Conservation (phyloP, 2,797 vertebrate genomes). For the Eupleurogrammus muticus region DNA sequence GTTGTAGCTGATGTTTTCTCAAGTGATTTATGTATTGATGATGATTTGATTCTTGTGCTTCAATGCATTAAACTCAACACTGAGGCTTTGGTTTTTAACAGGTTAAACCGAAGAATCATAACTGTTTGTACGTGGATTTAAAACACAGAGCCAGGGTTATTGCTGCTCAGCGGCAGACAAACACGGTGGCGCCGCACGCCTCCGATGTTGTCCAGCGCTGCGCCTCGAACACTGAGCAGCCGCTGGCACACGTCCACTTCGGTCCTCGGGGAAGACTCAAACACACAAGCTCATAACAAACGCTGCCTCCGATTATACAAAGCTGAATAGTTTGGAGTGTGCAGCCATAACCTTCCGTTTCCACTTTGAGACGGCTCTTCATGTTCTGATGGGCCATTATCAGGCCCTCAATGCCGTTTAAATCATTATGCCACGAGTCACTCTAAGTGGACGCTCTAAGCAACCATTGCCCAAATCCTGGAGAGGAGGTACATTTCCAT, state of each 20-base stretch:
- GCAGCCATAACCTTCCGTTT: constrained; percentile 64
- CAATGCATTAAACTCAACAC: no score
- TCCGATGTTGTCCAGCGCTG: constrained; percentile 68
- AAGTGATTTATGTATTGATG: no score
- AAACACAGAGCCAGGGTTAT: constrained; percentile 61
- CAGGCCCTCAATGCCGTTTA: no score
- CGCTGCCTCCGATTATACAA: constrained; percentile 65
- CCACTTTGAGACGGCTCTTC: no score
- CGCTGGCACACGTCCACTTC: constrained; percentile 72
- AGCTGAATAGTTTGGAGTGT: constrained; percentile 57
- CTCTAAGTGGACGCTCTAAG: no score
- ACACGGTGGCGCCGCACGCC: constrained; percentile 69
- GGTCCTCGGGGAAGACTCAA: constrained; percentile 77
- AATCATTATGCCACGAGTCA: no score
- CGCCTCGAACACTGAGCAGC: constrained; percentile 76
- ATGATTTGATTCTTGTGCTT: no score
- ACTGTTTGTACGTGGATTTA: constrained; percentile 60
- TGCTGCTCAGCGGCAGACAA: constrained; percentile 58
- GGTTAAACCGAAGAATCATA: constrained; percentile 49
- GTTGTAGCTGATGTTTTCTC: no score
- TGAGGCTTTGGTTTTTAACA: no score
- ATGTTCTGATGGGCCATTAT: no score
- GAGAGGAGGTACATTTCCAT: no score
- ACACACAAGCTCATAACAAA: constrained; percentile 79
- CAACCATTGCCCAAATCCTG: no score